These are phyloP conservation scores for Tenrec ecaudatus DNA, from an alignment of 2,113 vertebrate species.

Conservation along the genomic window DNA sequence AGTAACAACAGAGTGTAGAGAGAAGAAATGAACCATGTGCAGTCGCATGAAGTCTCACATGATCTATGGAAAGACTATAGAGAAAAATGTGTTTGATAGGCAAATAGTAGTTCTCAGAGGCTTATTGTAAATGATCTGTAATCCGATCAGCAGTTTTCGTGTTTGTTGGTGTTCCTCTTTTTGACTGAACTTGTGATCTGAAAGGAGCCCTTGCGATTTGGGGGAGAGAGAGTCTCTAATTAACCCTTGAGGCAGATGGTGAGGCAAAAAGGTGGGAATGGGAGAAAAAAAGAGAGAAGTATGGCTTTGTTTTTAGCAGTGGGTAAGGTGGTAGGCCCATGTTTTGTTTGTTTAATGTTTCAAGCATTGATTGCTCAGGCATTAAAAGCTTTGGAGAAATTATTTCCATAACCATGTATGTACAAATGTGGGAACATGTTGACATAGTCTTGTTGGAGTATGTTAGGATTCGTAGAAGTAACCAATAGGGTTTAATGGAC, in stretches of 20 bases:
- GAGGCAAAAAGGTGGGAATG: neutral
- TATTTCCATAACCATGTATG: neutral
- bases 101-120: neutral
- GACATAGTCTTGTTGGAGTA: neutral
- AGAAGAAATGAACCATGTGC: too few species aligned
- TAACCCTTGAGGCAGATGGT: neutral
- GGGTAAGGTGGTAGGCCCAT: neutral
- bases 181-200: neutral
- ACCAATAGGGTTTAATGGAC: conserved; percentile 31
- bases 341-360: neutral
- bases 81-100: neutral
- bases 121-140: neutral
- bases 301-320: neutral
- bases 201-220: conserved; percentile 12
- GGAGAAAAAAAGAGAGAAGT: neutral
- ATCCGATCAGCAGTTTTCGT: neutral
- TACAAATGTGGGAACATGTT: conserved; percentile 34
- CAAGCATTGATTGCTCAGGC: conserved; percentile 26
- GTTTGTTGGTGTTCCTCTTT: conserved; percentile 32
- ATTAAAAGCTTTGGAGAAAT: conserved; percentile 24
- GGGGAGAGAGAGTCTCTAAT: neutral
- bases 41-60: too few species aligned
- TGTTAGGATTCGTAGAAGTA: conserved; percentile 32
- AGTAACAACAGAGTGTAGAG: too few species aligned
- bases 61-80: neutral